Evolutionary conservation across 2,888 invertebrate genomes (phyloP), one percentile per base, ranked within the genome.

Genomic region (Tiliacea citrago): DNA sequence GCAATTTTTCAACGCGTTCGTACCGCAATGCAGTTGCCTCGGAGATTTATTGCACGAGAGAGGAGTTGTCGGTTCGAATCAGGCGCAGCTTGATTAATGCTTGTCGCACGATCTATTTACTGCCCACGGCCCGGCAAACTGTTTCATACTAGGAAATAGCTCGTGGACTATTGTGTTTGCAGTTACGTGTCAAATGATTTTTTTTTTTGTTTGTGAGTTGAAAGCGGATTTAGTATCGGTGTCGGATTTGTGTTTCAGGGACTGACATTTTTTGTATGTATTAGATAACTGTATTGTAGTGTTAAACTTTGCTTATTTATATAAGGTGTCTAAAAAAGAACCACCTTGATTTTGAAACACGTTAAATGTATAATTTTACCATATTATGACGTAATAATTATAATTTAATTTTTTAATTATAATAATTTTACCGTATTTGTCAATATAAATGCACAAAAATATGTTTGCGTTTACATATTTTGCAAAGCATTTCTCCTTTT

Each of bases 21-120:
- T 90, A 89, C 92, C 90, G 94, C 95, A 94, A 91, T 95, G 95
- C 95, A 93, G 94, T 93, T 91, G 93, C 92, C 88, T 86, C 86
- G 81, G 87, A 95, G 94, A 95, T 95, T 95, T 94, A 94, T 95
- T 86, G 92, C 91, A 89, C 84, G 86, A 88, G 86, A 90, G 90
- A 88, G 90, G 87, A 90, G 89, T 91, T 91, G 90, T 90, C 92
- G 91, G 89, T 87, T 91, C 91, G 93, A 92, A 94, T 92, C 92
- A 91, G 88, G 88, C 90, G 86, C 89, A 82, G 79, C 78, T 90
- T 95, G 94, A 95, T 95, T 94, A 94, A 94, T 94, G 93, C 85
- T 77, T 85, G 86, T 88, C 82, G 89, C 85, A 87, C 89, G 91
- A 91, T 94, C 94, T 94, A 94, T 94, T 93, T 94, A 91, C 92